Evolutionary conservation across 2,113 vertebrate genomes (phyloP).

Genomic region (Accipiter cooperii): DNA sequence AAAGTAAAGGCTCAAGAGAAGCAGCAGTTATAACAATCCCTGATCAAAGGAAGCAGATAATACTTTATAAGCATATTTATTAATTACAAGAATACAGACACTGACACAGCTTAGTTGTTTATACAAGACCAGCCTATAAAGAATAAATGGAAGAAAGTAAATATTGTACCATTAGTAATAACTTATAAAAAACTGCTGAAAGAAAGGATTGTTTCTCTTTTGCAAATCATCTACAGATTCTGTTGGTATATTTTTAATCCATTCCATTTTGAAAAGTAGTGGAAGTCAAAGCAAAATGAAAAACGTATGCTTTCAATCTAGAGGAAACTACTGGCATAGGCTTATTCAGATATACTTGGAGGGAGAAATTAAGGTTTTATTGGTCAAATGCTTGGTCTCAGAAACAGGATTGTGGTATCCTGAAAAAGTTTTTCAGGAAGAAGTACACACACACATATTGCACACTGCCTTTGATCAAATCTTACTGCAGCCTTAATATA

Average conservation of each 20-base stretch:
- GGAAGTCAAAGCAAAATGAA: not conserved
- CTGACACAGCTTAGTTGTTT: not conserved
- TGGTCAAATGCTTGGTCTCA: not conserved
- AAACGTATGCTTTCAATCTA: not conserved
- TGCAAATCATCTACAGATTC: not conserved
- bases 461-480: not conserved
- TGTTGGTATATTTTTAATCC: not conserved
- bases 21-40: not conserved
- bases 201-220: not conserved
- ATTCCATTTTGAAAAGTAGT: not conserved
- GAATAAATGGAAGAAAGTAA: not conserved
- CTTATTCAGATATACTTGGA: not conserved
- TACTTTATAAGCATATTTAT: not conserved
- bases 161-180: not conserved
- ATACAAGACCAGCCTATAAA: not conserved
- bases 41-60: not conserved
- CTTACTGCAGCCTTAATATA: not conserved
- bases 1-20: not conserved
- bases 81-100: not conserved
- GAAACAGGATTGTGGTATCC: not conserved
- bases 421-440: not conserved
- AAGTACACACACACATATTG: not conserved
- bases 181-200: not conserved
- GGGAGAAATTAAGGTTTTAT: not conserved
- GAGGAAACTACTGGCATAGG: not conserved